Conservation (phyloP, 2,888 invertebrate genomes). For the Xestia c-nigrum region DNA sequence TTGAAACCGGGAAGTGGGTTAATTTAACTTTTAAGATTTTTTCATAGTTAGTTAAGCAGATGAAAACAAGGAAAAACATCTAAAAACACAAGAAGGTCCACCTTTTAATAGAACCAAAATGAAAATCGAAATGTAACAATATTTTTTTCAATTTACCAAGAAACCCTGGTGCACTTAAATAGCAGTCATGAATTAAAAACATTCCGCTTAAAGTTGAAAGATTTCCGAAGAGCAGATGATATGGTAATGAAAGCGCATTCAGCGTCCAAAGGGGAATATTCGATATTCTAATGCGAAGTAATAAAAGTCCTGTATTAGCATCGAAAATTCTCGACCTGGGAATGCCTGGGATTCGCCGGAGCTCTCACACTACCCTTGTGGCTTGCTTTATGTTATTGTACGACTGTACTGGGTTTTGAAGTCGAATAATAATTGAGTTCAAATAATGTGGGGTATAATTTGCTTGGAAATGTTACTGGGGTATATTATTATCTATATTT, state of each 20-base stretch:
- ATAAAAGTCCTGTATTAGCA: slow-evolving; percentile 78
- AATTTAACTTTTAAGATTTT: neutral
- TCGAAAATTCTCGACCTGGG: slow-evolving; percentile 65
- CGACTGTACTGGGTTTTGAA: slow-evolving; percentile 16
- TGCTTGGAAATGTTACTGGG: neutral
- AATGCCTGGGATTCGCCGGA: slow-evolving; percentile 55
- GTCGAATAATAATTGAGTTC: slow-evolving; percentile 36
- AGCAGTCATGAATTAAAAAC: slow-evolving; percentile 53
- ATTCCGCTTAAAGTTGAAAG: slow-evolving; percentile 54
- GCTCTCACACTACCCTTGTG: slow-evolving; percentile 51
- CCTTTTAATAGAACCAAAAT: neutral
- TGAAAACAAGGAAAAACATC: no score
- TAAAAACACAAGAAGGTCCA: no score
- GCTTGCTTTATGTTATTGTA: slow-evolving; percentile 41
- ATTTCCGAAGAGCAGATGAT: slow-evolving; percentile 70
- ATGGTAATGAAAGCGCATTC: slow-evolving; percentile 77
- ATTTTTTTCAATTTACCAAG: neutral
- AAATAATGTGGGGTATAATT: slow-evolving; percentile 7
- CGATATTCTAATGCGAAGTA: slow-evolving; percentile 84
- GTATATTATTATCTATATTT: neutral
- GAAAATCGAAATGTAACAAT: neutral
- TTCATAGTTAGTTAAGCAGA: no score
- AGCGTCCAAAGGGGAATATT: slow-evolving; percentile 75
- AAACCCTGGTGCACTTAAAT: slow-evolving; percentile 7
- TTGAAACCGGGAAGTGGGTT: neutral